phyloP scores from a whole-genome alignment of 2,113 vertebrate species.

The Lathamus discolor region DNA sequence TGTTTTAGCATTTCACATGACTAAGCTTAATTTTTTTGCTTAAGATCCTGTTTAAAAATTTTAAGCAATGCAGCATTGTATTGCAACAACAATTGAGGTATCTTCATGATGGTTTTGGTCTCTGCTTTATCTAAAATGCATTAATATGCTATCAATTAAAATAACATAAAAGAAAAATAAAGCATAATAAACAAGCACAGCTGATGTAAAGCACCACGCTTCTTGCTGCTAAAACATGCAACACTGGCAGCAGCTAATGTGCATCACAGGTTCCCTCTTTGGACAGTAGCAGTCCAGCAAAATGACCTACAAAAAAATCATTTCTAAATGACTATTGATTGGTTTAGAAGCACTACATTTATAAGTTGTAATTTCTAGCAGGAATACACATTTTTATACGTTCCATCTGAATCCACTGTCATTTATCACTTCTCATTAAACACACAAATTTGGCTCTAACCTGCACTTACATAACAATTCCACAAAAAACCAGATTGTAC shows the following conservation, averaged over 20 bases:
- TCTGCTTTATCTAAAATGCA: background rate
- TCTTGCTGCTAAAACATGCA: background rate
- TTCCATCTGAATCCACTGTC: background rate
- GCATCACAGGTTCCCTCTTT: background rate
- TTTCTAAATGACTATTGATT: background rate
- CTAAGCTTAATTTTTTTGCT: background rate
- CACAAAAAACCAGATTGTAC: background rate
- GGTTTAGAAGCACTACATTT: background rate
- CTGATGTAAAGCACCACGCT: background rate
- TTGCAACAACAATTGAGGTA: background rate
- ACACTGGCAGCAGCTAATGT: background rate
- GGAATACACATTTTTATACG: background rate
- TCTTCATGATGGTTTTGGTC: background rate
- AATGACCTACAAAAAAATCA: background rate
- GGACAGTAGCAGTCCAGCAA: background rate
- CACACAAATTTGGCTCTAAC: background rate
- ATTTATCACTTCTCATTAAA: slow-evolving; percentile 18
- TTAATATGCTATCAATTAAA: background rate
- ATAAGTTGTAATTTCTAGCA: background rate
- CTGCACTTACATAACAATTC: background rate
- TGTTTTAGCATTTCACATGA: background rate
- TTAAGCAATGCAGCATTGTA: background rate
- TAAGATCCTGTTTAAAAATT: background rate
- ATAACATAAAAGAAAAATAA: background rate
- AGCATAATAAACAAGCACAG: background rate